Percentiles rank a stretch among this genome's conserved stretches.
Conservation (phyloP, 2,797 vertebrate species). For the Pseudopleuronectes americanus region DNA sequence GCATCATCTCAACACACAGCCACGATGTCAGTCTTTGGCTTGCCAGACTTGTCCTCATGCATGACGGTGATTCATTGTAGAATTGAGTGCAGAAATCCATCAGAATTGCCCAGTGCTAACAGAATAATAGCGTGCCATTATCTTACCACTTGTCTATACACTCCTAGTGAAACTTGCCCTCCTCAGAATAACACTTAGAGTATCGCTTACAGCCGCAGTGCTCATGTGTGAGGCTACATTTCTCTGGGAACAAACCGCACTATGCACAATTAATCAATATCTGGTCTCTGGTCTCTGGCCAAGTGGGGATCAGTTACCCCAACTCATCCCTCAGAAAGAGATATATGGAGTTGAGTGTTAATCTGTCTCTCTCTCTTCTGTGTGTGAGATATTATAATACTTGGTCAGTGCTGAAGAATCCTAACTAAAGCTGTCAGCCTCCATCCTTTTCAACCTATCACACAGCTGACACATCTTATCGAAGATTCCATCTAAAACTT, state of each 20-base stretch:
- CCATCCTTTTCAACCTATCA: too few relatives aligned
- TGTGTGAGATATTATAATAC: slow-evolving; percentile 2
- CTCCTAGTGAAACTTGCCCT: not conserved
- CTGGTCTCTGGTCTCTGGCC: slow-evolving; percentile 42
- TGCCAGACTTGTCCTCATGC: slow-evolving; percentile 17
- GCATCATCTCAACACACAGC: not conserved
- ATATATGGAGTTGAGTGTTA: too few relatives aligned
- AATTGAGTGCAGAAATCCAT: slow-evolving; percentile 23
- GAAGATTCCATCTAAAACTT: too few relatives aligned
- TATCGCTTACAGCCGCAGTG: not conserved
- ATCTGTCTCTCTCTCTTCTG: too few relatives aligned
- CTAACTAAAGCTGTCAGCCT: not conserved
- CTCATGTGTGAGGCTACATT: not conserved
- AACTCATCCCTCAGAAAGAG: slow-evolving; percentile 18
- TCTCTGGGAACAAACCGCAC: slow-evolving; percentile 32
- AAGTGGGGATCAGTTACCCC: slow-evolving; percentile 32
- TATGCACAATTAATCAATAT: slow-evolving; percentile 39
- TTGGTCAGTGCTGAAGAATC: slow-evolving; percentile 1
- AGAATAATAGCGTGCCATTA: slow-evolving; percentile 25
- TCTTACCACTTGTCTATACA: not conserved
- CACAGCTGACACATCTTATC: too few relatives aligned
- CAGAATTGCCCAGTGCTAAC: slow-evolving; percentile 12
- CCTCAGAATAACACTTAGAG: slow-evolving; percentile 11
- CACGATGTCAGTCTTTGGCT: not conserved
- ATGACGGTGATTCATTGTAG: slow-evolving; percentile 31